phyloP scores from a whole-genome alignment of 2,113 vertebrate genomes.

The Psettodes erumei region DNA sequence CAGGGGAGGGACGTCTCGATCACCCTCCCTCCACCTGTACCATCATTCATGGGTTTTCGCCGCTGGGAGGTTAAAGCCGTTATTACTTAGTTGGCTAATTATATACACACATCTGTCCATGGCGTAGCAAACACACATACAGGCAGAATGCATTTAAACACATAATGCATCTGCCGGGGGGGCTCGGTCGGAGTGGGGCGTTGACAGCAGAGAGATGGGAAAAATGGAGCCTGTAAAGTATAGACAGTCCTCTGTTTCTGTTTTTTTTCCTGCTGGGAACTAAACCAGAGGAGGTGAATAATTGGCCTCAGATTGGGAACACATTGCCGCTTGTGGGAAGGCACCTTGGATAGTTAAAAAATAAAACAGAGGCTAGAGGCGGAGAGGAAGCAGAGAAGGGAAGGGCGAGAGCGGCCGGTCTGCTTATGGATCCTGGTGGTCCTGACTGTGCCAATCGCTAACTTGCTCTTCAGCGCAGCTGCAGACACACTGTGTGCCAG shows the following conservation, averaged over 20 bases:
- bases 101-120: constrained; percentile 64
- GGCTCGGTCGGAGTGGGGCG: constrained; percentile 69
- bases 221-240: constrained; percentile 63
- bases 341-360: constrained; percentile 53
- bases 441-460: constrained; percentile 43
- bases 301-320: constrained; percentile 78
- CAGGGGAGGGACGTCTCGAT: constrained; percentile 50
- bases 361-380: constrained; percentile 35
- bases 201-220: constrained; percentile 78
- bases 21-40: constrained; percentile 68
- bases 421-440: constrained; percentile 46
- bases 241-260: constrained; percentile 65
- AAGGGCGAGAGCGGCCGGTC: constrained; percentile 32
- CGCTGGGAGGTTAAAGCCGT: constrained; percentile 82
- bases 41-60: constrained; percentile 71
- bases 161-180: constrained; percentile 76
- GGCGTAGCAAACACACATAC: constrained; percentile 34
- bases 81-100: constrained; percentile 83
- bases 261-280: constrained; percentile 71
- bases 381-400: constrained; percentile 30
- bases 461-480: constrained; percentile 38
- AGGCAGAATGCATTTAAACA: constrained; percentile 50
- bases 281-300: constrained; percentile 74
- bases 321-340: constrained; percentile 73
- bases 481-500: constrained; percentile 32